Evolutionary conservation across 1,140 invertebrate species (phyloP), one percentile per base, ranked within the genome.

Genomic region (Ptiloglossa arizonensis): DNA sequence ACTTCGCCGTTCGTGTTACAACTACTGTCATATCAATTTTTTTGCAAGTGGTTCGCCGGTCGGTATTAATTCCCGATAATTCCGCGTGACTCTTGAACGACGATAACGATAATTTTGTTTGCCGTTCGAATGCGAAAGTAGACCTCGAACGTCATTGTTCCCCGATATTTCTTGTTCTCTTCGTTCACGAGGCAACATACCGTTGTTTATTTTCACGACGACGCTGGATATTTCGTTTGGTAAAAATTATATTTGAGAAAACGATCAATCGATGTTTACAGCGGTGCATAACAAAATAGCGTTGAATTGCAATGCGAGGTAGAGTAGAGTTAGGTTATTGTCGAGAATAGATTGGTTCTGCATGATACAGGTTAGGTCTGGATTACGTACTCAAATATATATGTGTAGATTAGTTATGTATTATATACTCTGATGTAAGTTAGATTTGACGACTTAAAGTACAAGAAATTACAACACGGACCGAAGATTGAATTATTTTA

Each of bases 1-100:
- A 50, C 78, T 79, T 44, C 68, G 54, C 75, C 76, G 38, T 83
- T 78, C 70, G 69, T 59, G 73, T 76, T 76, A 69, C 73, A 69
- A 76, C 73, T 59, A 50, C 73, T 54, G 54, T 59, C 73, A 24
- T 57, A 19, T 59, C 73, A n/a, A 76, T 69, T 60, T 69, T 74
- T 76, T 48, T 48, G 9, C 17, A 48, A 1, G 46, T 41, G 24
- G 27, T 19, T 9, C 24, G n/a, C 41, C 19, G 35, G 8, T 15
- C n/a, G 68, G n/a, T 72, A 62, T 71, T 71, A 71, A 71, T 78
- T 60, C 60, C 57, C 35, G 22, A 76, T 76, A 68, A 59, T 69
- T n/a, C 54, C n/a, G 59, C 59, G 59, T n/a, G 59, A 24, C 59
- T 62, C 35, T 19, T 35, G 13, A 11, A 54, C 60, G 17, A 38